A percentile compares a stretch with the other conserved stretches of the same genome.
These are phyloP conservation scores for Diaperis boleti DNA, from an alignment of 2,888 invertebrate genomes.

Conservation along the genomic window DNA sequence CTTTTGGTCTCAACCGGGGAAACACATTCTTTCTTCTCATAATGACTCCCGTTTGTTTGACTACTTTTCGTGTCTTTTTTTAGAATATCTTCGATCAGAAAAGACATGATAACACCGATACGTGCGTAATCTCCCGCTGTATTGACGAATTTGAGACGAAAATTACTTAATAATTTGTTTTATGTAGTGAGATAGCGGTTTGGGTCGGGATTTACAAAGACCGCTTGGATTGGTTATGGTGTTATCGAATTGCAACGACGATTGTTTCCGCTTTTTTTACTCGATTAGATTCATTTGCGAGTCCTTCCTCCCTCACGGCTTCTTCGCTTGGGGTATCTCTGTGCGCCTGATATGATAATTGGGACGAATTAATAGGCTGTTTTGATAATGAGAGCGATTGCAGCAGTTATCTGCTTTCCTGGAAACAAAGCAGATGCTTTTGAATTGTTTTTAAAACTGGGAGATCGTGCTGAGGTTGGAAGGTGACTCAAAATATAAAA, in stretches of 20 bases:
- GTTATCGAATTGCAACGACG: conserved; percentile 51
- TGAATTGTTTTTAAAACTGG: too few relatives aligned
- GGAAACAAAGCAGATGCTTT: not conserved
- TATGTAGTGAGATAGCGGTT: conserved; percentile 53
- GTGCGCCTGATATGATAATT: conserved; percentile 2
- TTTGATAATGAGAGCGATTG: not conserved
- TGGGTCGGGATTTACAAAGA: conserved; percentile 52
- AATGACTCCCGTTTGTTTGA: conserved; percentile 6
- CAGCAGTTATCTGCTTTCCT: not conserved
- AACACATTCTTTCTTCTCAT: not conserved
- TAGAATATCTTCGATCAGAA: conserved; percentile 59
- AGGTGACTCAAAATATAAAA: too few relatives aligned
- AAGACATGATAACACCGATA: conserved; percentile 52
- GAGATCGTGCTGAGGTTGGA: too few relatives aligned
- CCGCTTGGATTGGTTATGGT: conserved; percentile 51
- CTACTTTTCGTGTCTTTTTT: conserved; percentile 45
- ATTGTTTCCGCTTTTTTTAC: conserved; percentile 54
- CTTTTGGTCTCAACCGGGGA: conserved; percentile 35
- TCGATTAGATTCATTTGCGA: conserved; percentile 43
- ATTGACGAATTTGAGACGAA: not conserved
- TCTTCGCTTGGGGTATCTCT: conserved; percentile 12
- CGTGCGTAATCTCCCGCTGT: not conserved
- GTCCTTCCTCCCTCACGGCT: conserved; percentile 47
- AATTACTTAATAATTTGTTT: conserved; percentile 42
- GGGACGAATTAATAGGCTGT: not conserved